Evolutionary conservation across 2,797 vertebrate species (phyloP).

Genomic region (Bradypus variegatus): DNA sequence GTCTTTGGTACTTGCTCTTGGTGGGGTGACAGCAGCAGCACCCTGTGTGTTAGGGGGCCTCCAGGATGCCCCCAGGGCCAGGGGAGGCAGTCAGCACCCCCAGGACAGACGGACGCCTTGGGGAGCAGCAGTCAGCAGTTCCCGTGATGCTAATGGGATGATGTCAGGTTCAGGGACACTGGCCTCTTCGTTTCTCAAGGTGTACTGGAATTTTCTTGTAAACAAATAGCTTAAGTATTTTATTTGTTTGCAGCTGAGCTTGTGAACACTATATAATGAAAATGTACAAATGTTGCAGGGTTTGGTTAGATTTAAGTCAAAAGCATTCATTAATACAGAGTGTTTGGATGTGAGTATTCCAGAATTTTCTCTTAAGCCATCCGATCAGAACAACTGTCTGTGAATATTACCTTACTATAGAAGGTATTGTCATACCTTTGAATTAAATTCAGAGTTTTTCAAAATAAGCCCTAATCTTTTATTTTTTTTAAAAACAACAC

Average conservation of each 20-base stretch:
- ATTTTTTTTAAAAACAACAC: constrained; percentile 45
- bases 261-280: constrained; percentile 61
- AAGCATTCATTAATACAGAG: constrained; percentile 69
- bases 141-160: neutral
- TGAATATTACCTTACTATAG: constrained; percentile 60
- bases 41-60: too few species aligned
- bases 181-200: neutral
- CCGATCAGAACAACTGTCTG: constrained; percentile 60
- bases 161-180: rapidly evolving
- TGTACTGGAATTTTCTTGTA: constrained; percentile 9
- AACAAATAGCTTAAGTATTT: constrained; percentile 72
- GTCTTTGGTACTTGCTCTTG: neutral
- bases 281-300: constrained; percentile 55
- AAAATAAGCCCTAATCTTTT: constrained; percentile 59
- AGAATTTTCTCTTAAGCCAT: constrained; percentile 60
- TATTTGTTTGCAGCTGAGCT: constrained; percentile 72
- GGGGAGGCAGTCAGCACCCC: neutral
- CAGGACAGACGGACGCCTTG: rapidly evolving
- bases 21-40: neutral
- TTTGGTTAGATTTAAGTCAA: constrained; percentile 73
- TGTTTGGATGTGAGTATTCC: constrained; percentile 64
- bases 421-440: constrained; percentile 60
- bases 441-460: constrained; percentile 59
- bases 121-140: neutral
- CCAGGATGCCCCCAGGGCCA: neutral